Conservation (phyloP, 2,888 invertebrate genomes). For the Eupithecia subumbrata region DNA sequence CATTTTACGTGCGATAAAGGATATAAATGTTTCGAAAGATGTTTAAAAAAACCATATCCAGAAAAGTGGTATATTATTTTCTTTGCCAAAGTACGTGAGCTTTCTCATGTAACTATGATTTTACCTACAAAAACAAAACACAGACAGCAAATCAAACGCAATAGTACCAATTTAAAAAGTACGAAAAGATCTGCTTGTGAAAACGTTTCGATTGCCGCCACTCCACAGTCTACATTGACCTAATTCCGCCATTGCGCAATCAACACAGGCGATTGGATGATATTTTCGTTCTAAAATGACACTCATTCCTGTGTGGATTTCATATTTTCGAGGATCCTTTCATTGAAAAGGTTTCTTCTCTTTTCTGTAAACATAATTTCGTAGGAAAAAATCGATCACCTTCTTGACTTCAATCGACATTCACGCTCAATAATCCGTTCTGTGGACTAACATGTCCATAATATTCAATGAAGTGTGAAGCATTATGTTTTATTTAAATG, state of each 20-base stretch:
- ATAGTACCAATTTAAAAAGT: not conserved
- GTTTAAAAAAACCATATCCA: not conserved
- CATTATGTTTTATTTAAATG: slow-evolving; percentile 28
- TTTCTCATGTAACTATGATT: not conserved
- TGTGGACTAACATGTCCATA: not conserved
- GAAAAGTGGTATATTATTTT: not conserved
- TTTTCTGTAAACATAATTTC: not conserved
- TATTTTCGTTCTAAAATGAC: slow-evolving; percentile 11
- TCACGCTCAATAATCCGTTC: not conserved
- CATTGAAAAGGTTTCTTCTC: not conserved
- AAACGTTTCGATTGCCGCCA: slow-evolving; percentile 38
- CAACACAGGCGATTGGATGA: slow-evolving; percentile 22
- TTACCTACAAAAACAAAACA: not conserved
- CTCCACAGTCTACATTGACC: slow-evolving; percentile 39
- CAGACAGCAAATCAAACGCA: slow-evolving; percentile 3
- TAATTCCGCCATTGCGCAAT: slow-evolving; percentile 37
- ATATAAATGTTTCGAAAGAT: no score
- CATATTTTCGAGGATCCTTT: not conserved
- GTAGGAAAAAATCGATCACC: not conserved
- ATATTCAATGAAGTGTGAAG: slow-evolving; percentile 18
- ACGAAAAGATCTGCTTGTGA: slow-evolving; percentile 27
- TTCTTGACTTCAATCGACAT: not conserved
- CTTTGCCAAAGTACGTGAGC: not conserved
- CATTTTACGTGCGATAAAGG: not conserved
- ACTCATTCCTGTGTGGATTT: not conserved